These are phyloP conservation scores for Phrynocephalus forsythii DNA, from an alignment of 2,797 vertebrate genomes.

Conservation along the genomic window DNA sequence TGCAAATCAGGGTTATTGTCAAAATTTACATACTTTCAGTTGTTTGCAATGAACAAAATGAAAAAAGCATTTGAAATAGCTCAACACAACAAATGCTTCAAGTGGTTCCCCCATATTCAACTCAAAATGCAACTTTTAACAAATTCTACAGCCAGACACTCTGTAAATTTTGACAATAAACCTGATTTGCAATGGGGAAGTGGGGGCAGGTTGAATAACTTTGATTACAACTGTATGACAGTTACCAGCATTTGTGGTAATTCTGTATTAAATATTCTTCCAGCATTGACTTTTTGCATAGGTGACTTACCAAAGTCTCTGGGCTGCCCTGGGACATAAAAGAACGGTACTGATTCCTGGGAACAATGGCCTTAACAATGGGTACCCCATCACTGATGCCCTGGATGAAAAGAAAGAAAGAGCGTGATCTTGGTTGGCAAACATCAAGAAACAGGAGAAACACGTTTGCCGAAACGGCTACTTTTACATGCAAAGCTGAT, in stretches of 20 bases:
- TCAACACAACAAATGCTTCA: no score
- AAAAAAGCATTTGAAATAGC: no score
- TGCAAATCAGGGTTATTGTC: no score
- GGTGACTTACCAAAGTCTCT: constrained; percentile 88
- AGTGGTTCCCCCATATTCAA: no score
- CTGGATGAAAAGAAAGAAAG: constrained; percentile 72
- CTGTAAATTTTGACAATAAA: no score
- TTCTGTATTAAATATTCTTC: neutral
- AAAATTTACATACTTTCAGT: no score
- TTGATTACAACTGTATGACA: neutral
- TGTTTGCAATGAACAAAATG: no score
- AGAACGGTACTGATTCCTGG: constrained; percentile 93
- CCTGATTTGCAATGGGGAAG: no score
- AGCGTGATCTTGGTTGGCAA: constrained; percentile 34
- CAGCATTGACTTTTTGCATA: neutral
- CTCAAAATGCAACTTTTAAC: no score
- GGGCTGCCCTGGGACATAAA: constrained; percentile 97
- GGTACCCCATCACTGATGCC: constrained; percentile 93
- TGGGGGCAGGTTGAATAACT: no score
- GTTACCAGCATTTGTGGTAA: constrained; percentile 2
- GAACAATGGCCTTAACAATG: constrained; percentile 90
- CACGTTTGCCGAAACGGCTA: neutral
- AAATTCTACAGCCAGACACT: no score
- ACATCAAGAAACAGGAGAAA: constrained; percentile 21
- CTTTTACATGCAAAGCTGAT: neutral